Evolutionary conservation across 2,888 invertebrate species (phyloP), one percentile per base, ranked within the genome.

Genomic region (Thecophora atra): DNA sequence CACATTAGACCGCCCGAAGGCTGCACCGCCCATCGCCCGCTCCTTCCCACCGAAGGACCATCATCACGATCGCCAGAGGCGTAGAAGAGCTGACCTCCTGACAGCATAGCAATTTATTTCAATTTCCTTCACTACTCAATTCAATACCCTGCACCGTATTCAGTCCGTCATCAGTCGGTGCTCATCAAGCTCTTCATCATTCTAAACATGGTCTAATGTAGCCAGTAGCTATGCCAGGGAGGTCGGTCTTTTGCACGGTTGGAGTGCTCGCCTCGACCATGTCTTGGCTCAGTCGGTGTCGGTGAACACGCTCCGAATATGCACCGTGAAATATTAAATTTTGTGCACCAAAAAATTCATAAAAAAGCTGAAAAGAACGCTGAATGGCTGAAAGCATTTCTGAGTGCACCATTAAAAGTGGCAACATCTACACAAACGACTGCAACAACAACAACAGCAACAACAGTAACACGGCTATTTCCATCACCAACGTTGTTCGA

Each of bases 191-290:
- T 37, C 37, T 37, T 37, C 26, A 26, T 37, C 42, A 3, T 67
- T 52, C 19, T 54, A 28, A 8, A 15, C 47, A 26, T 13, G 19
- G 13, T 47, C 17, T 66, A 17, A n/a, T 68, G 19, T 52, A 51
- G 70, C 70, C 63, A 52, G 70, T 70, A 70, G 70, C 70, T 30
- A 70, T 62, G 67, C 54, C n/a, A 56, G 56, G 70, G 70, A 30
- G 70, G 52, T 11, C 60, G 26, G 51, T n/a, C 15, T 19, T 30
- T 52, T 63, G 63, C 28, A 4, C 26, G 11, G 47, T 15, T 47
- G 5, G 47, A 47, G 15, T 8, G 15, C 15, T 47, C 5, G 47
- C n/a, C n/a, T n/a, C n/a, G 37, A 8, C 37, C 37, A 37, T 37
- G 7, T 37, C 37, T 37, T 11, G 37, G n/a, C n/a, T n/a, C n/a